Conservation (phyloP, 2,113 vertebrate genomes). For the Onychorhynchus coronatus region DNA sequence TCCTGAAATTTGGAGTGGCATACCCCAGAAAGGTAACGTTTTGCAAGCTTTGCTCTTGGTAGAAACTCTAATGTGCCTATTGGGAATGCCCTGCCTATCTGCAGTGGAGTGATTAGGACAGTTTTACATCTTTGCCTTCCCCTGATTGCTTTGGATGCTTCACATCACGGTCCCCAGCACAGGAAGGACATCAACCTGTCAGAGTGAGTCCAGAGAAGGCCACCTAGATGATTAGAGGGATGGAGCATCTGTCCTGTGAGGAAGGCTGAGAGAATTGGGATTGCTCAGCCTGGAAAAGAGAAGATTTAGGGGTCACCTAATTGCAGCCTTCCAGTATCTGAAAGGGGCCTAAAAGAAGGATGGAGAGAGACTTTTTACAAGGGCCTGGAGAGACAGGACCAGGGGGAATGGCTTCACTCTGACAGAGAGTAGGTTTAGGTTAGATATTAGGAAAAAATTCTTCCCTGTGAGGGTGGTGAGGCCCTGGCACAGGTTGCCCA, state of each 20-base stretch:
- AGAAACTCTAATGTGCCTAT: background rate
- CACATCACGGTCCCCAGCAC: background rate
- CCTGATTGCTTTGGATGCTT: background rate
- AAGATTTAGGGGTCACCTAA: background rate
- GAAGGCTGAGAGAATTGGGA: background rate
- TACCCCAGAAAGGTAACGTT: background rate
- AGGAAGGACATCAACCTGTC: background rate
- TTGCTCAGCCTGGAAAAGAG: background rate
- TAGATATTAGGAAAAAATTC: background rate
- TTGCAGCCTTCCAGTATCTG: background rate
- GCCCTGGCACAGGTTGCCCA: background rate
- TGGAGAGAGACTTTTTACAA: background rate
- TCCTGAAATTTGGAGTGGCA: background rate
- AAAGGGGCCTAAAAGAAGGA: background rate
- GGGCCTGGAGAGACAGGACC: background rate
- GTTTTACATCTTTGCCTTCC: background rate
- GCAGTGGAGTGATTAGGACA: background rate
- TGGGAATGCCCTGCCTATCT: background rate
- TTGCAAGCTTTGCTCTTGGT: conserved; percentile 10
- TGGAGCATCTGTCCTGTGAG: background rate
- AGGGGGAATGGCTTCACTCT: background rate
- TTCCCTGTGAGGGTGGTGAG: background rate
- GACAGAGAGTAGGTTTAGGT: background rate
- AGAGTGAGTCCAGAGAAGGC: background rate
- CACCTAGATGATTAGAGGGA: background rate